A percentile compares a stretch with the other conserved stretches of the same genome.
phyloP scores from a whole-genome alignment of 2,797 vertebrate species.

The Steatocranus sp. region DNA sequence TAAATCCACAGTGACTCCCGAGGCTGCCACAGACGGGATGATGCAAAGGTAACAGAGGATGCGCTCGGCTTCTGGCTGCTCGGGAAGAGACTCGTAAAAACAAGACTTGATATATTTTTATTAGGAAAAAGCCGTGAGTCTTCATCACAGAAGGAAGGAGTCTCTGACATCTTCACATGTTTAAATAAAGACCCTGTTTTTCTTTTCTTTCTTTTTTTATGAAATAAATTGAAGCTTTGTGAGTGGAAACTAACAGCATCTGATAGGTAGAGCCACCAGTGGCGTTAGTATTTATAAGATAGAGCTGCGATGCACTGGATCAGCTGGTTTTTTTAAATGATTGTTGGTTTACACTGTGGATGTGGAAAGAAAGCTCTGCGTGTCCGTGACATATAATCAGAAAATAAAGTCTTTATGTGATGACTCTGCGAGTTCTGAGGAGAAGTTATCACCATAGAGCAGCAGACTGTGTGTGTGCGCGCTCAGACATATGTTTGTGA shows the following conservation, averaged over 20 bases:
- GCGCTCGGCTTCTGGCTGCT: neutral
- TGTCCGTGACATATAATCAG: neutral
- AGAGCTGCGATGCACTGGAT: conserved; percentile 52
- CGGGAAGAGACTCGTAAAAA: neutral
- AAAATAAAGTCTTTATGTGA: conserved; percentile 43
- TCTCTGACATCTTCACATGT: neutral
- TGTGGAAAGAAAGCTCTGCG: neutral
- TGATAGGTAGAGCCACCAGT: neutral
- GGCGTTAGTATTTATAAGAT: neutral
- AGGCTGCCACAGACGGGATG: neutral
- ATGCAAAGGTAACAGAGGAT: conserved; percentile 50
- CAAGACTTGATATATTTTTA: neutral
- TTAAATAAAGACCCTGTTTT: neutral
- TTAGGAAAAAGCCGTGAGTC: neutral
- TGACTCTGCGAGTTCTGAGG: neutral
- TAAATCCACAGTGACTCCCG: conserved; percentile 11
- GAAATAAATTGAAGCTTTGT: neutral
- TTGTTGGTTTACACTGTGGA: neutral
- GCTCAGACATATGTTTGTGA: neutral
- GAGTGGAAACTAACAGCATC: neutral
- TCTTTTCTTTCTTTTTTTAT: accelerated
- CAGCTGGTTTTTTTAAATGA: neutral
- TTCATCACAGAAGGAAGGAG: neutral
- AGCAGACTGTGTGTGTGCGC: neutral
- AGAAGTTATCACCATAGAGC: neutral